Evolutionary conservation across 2,797 vertebrate species (phyloP).

Genomic region (Poliocrania exsul): DNA sequence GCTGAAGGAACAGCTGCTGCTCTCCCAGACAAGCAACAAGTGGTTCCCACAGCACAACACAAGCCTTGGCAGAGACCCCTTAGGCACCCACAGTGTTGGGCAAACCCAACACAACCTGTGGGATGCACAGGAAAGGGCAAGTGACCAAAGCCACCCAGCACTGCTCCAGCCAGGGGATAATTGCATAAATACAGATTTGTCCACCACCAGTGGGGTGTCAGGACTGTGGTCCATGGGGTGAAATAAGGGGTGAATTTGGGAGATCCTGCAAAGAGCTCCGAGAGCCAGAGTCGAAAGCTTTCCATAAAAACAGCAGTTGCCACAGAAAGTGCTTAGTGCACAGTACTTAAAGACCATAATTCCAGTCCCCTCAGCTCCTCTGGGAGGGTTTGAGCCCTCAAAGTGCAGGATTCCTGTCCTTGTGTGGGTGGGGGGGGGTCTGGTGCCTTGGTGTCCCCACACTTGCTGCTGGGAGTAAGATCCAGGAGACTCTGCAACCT

Average conservation of each 20-base stretch:
- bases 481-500: neutral
- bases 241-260: neutral
- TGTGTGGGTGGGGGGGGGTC: neutral
- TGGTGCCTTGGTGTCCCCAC: neutral
- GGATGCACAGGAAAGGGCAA: neutral
- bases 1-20: neutral
- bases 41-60: neutral
- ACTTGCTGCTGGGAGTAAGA: fast-evolving
- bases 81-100: neutral
- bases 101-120: neutral
- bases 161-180: neutral
- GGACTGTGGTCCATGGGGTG: neutral
- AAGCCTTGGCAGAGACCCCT: neutral
- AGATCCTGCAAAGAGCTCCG: neutral
- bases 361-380: neutral
- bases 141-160: fast-evolving
- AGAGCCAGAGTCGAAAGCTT: neutral
- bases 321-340: neutral
- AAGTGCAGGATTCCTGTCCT: fast-evolving
- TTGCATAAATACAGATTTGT: neutral
- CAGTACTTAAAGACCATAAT: neutral
- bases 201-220: fast-evolving
- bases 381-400: neutral
- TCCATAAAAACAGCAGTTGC: slow-evolving; percentile 21
- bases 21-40: neutral